A percentile compares a stretch with the other conserved stretches of the same genome.
phyloP scores from a whole-genome alignment of 2,888 invertebrate species.

The Steinernema scapterisci region DNA sequence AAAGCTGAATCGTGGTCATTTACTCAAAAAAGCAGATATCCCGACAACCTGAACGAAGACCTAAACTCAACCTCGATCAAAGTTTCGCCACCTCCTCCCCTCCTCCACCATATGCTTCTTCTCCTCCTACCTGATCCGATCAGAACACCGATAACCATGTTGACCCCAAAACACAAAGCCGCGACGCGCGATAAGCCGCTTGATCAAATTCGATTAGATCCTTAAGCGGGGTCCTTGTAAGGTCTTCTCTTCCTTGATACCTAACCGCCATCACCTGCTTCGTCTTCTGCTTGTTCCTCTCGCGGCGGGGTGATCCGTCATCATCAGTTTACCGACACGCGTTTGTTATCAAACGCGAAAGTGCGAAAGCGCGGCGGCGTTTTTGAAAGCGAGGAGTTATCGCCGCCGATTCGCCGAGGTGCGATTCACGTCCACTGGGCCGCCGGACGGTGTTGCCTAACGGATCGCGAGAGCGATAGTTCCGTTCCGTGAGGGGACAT shows the following conservation, averaged over 20 bases:
- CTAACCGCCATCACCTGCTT: slow-evolving; percentile 20
- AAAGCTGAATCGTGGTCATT: too few relatives aligned
- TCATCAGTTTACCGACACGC: not conserved
- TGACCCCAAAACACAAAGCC: slow-evolving; percentile 30
- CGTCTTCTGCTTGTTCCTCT: not conserved
- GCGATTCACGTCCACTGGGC: not conserved
- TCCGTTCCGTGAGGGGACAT: not conserved
- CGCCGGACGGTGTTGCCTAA: not conserved
- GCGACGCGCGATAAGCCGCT: slow-evolving; percentile 20
- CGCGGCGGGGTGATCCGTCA: slow-evolving; percentile 5
- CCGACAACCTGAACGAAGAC: too few relatives aligned
- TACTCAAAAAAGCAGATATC: too few relatives aligned
- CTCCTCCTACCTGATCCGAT: too few relatives aligned
- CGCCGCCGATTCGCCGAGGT: slow-evolving; percentile 20
- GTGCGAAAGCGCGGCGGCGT: slow-evolving; percentile 21
- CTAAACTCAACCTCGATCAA: too few relatives aligned
- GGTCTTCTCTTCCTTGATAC: too few relatives aligned
- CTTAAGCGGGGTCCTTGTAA: slow-evolving; percentile 15
- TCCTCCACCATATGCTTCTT: too few relatives aligned
- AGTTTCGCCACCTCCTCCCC: too few relatives aligned
- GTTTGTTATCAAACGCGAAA: slow-evolving; percentile 16
- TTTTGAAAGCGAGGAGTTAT: slow-evolving; percentile 15
- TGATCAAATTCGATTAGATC: slow-evolving; percentile 4
- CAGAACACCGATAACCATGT: not conserved
- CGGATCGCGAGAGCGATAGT: not conserved